Conservation (phyloP, 1,140 invertebrate species). For the Stratiolaelaps scimitus region DNA sequence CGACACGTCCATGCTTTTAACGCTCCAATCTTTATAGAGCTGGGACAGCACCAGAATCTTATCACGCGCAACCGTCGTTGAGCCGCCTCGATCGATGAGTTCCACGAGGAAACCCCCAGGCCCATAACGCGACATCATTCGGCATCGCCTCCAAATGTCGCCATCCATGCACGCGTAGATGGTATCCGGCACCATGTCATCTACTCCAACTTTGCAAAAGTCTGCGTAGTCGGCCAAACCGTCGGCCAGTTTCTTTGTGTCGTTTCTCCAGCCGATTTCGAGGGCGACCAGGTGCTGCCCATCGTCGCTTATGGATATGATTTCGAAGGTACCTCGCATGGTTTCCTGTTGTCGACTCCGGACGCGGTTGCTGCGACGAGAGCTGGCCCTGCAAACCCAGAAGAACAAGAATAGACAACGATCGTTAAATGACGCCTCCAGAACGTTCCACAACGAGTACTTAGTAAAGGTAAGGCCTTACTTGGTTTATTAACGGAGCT, state of each 20-base stretch:
- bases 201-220: background rate
- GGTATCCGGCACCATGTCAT: background rate
- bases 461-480: too few relatives aligned
- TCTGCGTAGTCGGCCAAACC: slow-evolving; percentile 7
- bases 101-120: background rate
- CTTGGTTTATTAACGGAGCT: too few relatives aligned
- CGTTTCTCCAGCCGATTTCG: background rate
- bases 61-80: background rate
- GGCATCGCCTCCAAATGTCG: slow-evolving; percentile 8
- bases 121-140: background rate
- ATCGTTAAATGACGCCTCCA: too few relatives aligned
- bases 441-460: too few relatives aligned
- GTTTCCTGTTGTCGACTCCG: background rate
- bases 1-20: background rate
- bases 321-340: slow-evolving; percentile 10
- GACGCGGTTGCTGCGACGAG: too few relatives aligned
- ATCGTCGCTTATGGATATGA: background rate
- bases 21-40: slow-evolving; percentile 27
- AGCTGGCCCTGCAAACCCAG: too few relatives aligned
- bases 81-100: background rate
- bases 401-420: too few relatives aligned
- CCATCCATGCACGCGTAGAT: background rate
- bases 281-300: background rate
- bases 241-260: background rate
- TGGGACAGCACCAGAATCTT: background rate